Evolutionary conservation across 2,888 invertebrate genomes (phyloP), one percentile per base, ranked within the genome.

Genomic region (Orgyia antiqua): DNA sequence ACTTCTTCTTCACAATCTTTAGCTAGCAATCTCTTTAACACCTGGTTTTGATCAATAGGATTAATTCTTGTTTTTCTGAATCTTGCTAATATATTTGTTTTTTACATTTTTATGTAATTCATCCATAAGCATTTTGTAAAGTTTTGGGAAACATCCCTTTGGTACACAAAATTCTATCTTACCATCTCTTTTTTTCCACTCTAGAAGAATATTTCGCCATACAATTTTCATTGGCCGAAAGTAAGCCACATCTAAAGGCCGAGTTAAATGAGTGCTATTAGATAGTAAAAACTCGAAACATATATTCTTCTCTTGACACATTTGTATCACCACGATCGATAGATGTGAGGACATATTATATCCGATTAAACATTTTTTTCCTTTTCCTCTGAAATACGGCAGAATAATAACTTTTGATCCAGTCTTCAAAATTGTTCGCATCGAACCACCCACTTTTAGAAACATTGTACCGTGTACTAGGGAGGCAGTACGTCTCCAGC

Each of bases 391-490:
- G 24, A 58, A 42, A 31, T 36, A 45, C 13, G 55, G 50, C 10
- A 57, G 19, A 7, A 51, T 29, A 4, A 46, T 43, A n/a, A 5
- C 43, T 39, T 27, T 46, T 39, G 7, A 69, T 50, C 62, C 61
- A 68, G 33, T 67, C 58, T 40, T 64, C 52, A 48, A 70, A 70
- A 21, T 44, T 48, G 3, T 10, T 36, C 3, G 36, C 26, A 34
- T 68, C 67, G 37, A 69, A 62, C 66, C 68, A 70, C 2, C 69
- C 77, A 24, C 48, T 54, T 38, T 51, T 39, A 2, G 60, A 50
- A 1, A 65, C 29, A 42, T 69, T 77, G 39, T 71, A 80, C 7
- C 66, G 21, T 35, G 59, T 23, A 27, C 58, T 72, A 75, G 9
- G 58, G 52, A 8, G 71, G 66, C 11, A 72, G 35, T 4, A 65